Evolutionary conservation across 2,888 invertebrate genomes (phyloP).

Genomic region (Xanthorhoe spadicearia): DNA sequence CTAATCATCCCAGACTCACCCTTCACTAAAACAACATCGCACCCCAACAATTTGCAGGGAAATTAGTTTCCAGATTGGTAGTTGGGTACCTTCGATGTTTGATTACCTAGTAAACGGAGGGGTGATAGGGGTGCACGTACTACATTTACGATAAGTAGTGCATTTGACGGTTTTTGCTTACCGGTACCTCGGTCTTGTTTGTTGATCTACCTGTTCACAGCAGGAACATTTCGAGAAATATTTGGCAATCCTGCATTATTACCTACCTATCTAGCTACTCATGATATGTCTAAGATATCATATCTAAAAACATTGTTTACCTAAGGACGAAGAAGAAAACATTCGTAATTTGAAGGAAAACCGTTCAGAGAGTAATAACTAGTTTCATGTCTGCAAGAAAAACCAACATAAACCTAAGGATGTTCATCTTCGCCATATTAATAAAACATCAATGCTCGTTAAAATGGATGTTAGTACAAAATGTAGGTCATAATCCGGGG

Average conservation of each 20-base stretch:
- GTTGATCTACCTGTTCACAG: neutral
- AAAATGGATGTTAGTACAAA: slow-evolving; percentile 49
- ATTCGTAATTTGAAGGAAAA: slow-evolving; percentile 1
- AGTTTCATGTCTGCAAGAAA: slow-evolving; percentile 12
- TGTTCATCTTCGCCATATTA: slow-evolving; percentile 37
- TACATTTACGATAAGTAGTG: slow-evolving; percentile 23
- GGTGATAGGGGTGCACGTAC: slow-evolving; percentile 24
- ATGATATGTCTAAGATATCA: neutral
- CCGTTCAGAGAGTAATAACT: neutral
- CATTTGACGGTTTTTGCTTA: slow-evolving; percentile 22
- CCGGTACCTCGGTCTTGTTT: slow-evolving; percentile 7
- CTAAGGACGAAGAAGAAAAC: neutral
- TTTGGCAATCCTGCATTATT: slow-evolving; percentile 6
- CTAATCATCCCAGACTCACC: slow-evolving; percentile 62
- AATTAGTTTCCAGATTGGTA: slow-evolving; percentile 62
- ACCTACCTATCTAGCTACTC: neutral
- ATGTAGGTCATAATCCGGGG: slow-evolving; percentile 61
- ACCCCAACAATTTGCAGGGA: slow-evolving; percentile 62
- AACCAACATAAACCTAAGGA: slow-evolving; percentile 18
- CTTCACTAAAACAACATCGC: slow-evolving; percentile 63
- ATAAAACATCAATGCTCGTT: slow-evolving; percentile 50
- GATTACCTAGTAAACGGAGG: slow-evolving; percentile 38
- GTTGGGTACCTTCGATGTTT: slow-evolving; percentile 43
- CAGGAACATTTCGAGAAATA: neutral
- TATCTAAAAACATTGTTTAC: neutral